Conservation (phyloP, 2,888 invertebrate genomes). For the Arctia plantaginis region DNA sequence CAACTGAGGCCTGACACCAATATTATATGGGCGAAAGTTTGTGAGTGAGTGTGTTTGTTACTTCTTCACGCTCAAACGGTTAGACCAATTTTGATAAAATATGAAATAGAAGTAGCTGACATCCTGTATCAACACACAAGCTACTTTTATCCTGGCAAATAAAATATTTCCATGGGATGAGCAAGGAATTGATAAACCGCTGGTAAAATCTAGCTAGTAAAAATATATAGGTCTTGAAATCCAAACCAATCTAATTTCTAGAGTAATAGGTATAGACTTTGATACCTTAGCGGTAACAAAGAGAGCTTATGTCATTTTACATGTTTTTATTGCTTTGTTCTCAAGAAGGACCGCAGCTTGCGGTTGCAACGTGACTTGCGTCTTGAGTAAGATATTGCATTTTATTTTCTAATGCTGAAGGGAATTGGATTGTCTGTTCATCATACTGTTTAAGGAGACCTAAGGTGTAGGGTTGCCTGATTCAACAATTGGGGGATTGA, state of each 20-base stretch:
- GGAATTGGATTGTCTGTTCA: background rate
- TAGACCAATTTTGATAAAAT: too few species aligned
- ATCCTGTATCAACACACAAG: too few species aligned
- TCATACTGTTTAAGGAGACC: background rate
- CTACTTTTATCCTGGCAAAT: too few species aligned
- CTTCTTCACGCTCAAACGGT: too few species aligned
- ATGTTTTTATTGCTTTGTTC: conserved; percentile 9
- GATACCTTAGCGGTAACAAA: conserved; percentile 9
- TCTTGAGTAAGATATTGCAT: background rate
- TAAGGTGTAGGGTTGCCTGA: background rate
- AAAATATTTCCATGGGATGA: too few species aligned
- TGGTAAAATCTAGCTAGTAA: too few species aligned
- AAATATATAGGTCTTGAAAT: background rate
- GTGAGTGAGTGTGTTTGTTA: too few species aligned
- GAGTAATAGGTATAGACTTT: background rate
- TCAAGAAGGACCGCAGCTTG: conserved; percentile 19
- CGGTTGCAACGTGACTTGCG: conserved; percentile 17
- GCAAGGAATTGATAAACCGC: too few species aligned
- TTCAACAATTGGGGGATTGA: background rate
- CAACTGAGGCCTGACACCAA: too few species aligned
- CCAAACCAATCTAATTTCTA: background rate
- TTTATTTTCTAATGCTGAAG: background rate
- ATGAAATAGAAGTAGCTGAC: too few species aligned
- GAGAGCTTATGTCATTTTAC: conserved; percentile 12
- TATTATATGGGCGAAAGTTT: too few species aligned